Evolutionary conservation across 2,113 vertebrate genomes (phyloP).

Genomic region (Melospiza georgiana): DNA sequence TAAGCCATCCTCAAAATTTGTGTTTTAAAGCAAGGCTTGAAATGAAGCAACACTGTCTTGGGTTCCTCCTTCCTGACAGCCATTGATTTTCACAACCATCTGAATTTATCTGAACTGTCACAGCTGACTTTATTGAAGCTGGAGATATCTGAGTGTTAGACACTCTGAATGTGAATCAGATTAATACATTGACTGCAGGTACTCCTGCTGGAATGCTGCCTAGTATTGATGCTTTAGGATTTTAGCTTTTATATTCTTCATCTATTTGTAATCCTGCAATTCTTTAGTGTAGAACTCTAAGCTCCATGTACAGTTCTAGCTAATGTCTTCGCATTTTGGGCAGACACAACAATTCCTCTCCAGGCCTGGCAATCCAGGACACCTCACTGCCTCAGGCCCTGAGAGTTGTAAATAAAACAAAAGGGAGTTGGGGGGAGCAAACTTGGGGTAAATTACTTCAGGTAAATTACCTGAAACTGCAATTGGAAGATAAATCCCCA

Average conservation of each 20-base stretch:
- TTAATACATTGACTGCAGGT: not conserved
- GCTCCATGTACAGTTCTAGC: not conserved
- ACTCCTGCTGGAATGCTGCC: not conserved
- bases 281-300: rapidly evolving
- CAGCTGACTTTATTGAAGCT: not conserved
- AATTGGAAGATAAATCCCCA: not conserved
- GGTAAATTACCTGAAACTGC: not conserved
- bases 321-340: not conserved
- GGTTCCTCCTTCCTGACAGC: not conserved
- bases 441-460: not conserved
- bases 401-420: not conserved
- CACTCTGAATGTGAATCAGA: not conserved
- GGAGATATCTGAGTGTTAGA: not conserved
- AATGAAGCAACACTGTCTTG: not conserved
- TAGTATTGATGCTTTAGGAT: not conserved
- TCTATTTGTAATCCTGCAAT: not conserved
- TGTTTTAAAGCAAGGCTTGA: not conserved
- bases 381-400: not conserved
- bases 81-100: not conserved
- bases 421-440: not conserved
- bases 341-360: not conserved
- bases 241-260: not conserved
- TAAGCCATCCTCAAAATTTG: not conserved
- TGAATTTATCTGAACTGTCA: not conserved
- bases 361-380: not conserved